Base-by-base conservation (phyloP, 1,140 invertebrate genomes). In the Nephila pilipes region DNA sequence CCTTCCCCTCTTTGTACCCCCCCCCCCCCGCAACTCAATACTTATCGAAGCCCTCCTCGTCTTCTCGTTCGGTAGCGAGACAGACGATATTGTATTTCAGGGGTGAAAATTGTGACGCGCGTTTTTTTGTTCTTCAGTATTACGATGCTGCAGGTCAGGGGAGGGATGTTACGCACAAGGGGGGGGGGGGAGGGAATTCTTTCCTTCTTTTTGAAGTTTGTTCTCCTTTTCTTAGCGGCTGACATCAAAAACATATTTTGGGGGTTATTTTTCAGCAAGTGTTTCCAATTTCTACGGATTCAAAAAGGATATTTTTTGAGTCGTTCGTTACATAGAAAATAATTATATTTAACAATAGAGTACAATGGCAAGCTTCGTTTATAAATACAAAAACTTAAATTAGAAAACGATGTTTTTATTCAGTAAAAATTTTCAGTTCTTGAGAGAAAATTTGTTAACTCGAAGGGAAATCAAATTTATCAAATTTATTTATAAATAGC, bases 221-320 rank as follows among this genome's bases (percentile, higher is more conserved):
- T 54, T 25, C 18, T 6, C 1, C 8, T 25, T 46, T 46, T 55
- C 58, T 46, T 12, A 75, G 29, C 60, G 87, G 87, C 63, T 38
- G 32, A 55, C 87, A 88, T 88, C 87, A 88, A 88, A 88, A 88
- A 69, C 38, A 69, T 88, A 88, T 88, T 75, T 22, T 32, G 22
- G 29, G n/a, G 18, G 5, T 4, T 75, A 14, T 29, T 75, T 12
- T 3, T 1, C 25, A 32, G 32, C 29, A 32, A 75, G 69, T 18
- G 29, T 29, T 75, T 75, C 29, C 29, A 75, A 75, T 75, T 75
- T 29, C 69, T 20, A 20, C 16, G 22, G 20, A 18, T 22, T 20
- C 16, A 60, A 1, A 1, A 20, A n/a, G n/a, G 0, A 20, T 60
- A 20, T 36, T 75, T 32, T 4, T 65, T 65, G 8, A 25, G 63